Percentiles rank a stretch among this genome's conserved stretches.
Conservation (phyloP, 2,888 invertebrate species). For the Himalopsyche anomala region DNA sequence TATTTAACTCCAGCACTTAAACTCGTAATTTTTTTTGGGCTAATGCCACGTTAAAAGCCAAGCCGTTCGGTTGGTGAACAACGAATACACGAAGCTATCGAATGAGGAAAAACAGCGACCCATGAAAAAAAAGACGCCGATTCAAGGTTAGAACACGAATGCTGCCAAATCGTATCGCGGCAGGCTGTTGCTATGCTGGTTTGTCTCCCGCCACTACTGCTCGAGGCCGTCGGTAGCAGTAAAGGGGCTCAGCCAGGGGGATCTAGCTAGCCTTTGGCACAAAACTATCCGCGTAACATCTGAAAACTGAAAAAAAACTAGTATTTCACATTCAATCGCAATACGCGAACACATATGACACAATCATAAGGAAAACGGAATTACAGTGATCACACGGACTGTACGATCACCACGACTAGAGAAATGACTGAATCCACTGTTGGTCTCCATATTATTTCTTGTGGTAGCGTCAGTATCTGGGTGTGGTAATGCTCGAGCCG, state of each 20-base stretch:
- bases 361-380: slow-evolving; percentile 24
- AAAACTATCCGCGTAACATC: background rate
- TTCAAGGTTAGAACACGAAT: slow-evolving; percentile 1
- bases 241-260: slow-evolving; percentile 4
- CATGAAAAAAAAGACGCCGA: background rate
- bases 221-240: background rate
- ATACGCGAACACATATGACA: slow-evolving; percentile 15
- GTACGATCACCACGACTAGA: slow-evolving; percentile 43
- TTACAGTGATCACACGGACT: slow-evolving; percentile 51
- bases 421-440: slow-evolving; percentile 50
- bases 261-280: too few species aligned
- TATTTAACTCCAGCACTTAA: too few species aligned
- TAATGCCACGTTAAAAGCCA: background rate
- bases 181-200: slow-evolving; percentile 1
- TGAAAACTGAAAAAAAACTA: slow-evolving; percentile 23
- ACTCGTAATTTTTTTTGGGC: too few species aligned
- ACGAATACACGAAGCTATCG: background rate
- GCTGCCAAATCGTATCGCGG: background rate
- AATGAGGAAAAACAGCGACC: slow-evolving; percentile 15
- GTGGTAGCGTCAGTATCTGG: background rate
- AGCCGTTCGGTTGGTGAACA: background rate
- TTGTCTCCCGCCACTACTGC: background rate
- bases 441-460: background rate
- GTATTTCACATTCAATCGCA: slow-evolving; percentile 26
- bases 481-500: slow-evolving; percentile 70